Percentiles rank a stretch among this genome's conserved stretches.
These are phyloP conservation scores for Amphiduros pacificus DNA, from an alignment of 2,888 invertebrate species.

Conservation along the genomic window DNA sequence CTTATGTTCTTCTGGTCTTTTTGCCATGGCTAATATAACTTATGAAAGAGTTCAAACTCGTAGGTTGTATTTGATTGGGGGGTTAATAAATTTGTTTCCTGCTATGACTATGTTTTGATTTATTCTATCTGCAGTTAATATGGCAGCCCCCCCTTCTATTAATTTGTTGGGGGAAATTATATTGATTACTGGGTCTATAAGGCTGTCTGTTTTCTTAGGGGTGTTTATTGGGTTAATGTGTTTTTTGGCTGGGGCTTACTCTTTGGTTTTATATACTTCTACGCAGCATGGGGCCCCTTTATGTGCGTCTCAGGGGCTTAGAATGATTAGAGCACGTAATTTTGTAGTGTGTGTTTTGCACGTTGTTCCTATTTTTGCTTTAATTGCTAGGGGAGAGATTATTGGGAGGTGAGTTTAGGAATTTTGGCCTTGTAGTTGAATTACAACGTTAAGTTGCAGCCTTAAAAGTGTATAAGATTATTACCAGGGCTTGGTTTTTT, in stretches of 20 bases:
- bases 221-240: conserved; percentile 66
- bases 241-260: conserved; percentile 71
- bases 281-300: conserved; percentile 65
- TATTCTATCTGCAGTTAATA: conserved; percentile 68
- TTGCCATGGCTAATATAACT: conserved; percentile 37
- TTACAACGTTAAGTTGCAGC: conserved; percentile 33
- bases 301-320: background rate
- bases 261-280: conserved; percentile 69
- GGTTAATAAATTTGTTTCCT: conserved; percentile 67
- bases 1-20: conserved; percentile 56
- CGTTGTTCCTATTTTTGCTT: conserved; percentile 14
- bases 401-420: too few relatives aligned
- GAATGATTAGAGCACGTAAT: conserved; percentile 1
- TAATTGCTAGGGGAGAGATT: conserved; percentile 21
- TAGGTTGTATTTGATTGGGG: conserved; percentile 68
- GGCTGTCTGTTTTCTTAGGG: conserved; percentile 64
- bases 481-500: too few relatives aligned
- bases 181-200: conserved; percentile 67
- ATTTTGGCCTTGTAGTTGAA: conserved; percentile 29
- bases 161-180: conserved; percentile 72
- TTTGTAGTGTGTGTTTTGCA: conserved; percentile 17
- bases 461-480: conserved; percentile 30
- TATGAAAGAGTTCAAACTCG: conserved; percentile 57
- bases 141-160: conserved; percentile 70
- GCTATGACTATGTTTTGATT: conserved; percentile 69